Evolutionary conservation across 53 echinoderm and acorn worm genomes (phyloP).

Genomic region (Apostichopus leukothele): DNA sequence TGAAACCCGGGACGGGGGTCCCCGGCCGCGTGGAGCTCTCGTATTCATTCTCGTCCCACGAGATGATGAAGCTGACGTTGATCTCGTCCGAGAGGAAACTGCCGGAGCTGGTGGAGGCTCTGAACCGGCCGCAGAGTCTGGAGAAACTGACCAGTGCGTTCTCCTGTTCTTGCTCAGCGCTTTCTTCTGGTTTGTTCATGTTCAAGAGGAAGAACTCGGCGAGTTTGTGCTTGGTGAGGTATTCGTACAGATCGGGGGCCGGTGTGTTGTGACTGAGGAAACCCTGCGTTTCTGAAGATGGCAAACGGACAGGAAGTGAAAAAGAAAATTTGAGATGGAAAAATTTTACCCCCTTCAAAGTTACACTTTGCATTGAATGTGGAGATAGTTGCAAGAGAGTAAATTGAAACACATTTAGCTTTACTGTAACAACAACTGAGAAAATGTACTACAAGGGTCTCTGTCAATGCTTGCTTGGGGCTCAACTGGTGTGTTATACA

Average conservation of each 20-base stretch:
- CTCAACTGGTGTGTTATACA: no score
- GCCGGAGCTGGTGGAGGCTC: conserved; percentile 36
- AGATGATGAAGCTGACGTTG: conserved; percentile 63
- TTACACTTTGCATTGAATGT: no score
- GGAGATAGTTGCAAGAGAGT: no score
- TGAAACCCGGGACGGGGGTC: conserved; percentile 63
- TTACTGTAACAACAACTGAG: no score
- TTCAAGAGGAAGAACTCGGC: conserved; percentile 41
- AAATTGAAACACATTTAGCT: no score
- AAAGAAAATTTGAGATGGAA: no score
- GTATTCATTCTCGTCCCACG: conserved; percentile 69
- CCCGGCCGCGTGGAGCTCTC: conserved; percentile 65
- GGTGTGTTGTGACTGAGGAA: conserved; percentile 89
- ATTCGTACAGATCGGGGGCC: conserved; percentile 77
- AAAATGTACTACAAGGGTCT: no score
- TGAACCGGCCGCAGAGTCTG: conserved; percentile 43
- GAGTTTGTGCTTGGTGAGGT: conserved; percentile 71
- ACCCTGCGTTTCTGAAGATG: conserved; percentile 60
- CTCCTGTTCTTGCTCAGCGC: neutral
- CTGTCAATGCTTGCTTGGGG: no score
- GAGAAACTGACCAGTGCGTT: conserved; percentile 55
- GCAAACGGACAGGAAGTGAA: no score
- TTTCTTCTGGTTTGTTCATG: conserved; percentile 45
- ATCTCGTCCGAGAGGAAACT: conserved; percentile 54
- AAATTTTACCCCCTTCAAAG: no score